Conservation (phyloP, 2,888 invertebrate genomes). For the Capitulum mitella region DNA sequence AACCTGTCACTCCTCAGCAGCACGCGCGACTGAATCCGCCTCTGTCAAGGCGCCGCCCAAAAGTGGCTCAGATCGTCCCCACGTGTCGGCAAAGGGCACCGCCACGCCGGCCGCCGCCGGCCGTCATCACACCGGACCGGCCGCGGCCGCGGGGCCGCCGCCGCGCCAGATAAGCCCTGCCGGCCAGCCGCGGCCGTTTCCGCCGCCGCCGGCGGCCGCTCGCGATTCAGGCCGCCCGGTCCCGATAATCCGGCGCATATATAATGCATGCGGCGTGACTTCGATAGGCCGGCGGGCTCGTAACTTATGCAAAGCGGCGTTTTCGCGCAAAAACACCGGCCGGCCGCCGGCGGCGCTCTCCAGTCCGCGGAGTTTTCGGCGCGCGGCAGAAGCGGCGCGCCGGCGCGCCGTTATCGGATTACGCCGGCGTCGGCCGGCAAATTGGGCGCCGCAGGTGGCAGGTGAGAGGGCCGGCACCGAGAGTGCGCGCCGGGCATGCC, state of each 20-base stretch:
- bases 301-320: not conserved
- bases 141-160: not conserved
- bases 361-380: not conserved
- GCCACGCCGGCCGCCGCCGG: not conserved
- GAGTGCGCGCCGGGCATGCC: not conserved
- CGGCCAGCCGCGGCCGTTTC: not conserved
- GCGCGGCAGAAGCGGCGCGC: not conserved
- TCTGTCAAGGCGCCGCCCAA: too few species aligned
- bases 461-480: not conserved
- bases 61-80: too few species aligned
- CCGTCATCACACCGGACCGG: not conserved
- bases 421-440: not conserved
- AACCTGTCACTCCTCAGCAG: too few species aligned
- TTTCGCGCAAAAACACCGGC: not conserved
- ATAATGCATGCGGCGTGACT: slow-evolving; percentile 5
- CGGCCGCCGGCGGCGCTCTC: not conserved
- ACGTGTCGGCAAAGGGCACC: too few species aligned
- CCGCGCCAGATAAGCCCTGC: not conserved
- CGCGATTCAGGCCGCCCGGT: not conserved
- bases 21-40: too few species aligned
- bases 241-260: not conserved
- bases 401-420: not conserved
- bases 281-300: not conserved
- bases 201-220: not conserved
- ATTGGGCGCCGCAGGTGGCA: not conserved